Evolutionary conservation across 1,140 invertebrate species (phyloP).

Genomic region (Aplysia californica): DNA sequence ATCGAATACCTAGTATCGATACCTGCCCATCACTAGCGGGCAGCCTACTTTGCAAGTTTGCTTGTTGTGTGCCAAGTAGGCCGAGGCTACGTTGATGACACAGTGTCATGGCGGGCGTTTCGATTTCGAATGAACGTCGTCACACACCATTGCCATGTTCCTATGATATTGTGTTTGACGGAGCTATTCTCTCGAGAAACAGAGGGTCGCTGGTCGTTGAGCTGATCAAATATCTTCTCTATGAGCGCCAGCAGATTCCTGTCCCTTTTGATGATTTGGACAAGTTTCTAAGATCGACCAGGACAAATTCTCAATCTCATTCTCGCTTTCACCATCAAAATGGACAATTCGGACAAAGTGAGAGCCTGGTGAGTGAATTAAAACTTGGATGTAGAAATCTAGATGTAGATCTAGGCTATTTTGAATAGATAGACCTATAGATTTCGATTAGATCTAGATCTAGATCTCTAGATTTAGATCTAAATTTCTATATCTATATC

Average conservation of each 20-base stretch:
- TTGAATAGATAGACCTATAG: background rate
- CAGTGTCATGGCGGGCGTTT: conserved; percentile 35
- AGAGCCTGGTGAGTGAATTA: background rate
- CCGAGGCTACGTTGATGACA: no score
- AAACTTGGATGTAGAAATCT: no score
- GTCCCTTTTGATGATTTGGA: conserved; percentile 31
- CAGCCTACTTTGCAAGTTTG: no score
- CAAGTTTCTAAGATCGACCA: background rate
- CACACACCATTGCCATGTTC: conserved; percentile 21
- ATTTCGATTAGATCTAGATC: background rate
- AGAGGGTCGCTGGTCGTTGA: conserved; percentile 31
- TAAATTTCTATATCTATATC: no score
- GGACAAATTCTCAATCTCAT: background rate
- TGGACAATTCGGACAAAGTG: background rate
- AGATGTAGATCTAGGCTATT: background rate
- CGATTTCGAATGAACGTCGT: background rate
- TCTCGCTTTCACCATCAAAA: background rate
- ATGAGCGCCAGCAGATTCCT: conserved; percentile 40
- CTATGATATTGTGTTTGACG: conserved; percentile 33
- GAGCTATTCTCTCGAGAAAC: conserved; percentile 30
- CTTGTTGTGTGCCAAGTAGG: no score
- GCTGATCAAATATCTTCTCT: conserved; percentile 36
- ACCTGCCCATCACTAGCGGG: no score
- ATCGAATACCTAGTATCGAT: no score
- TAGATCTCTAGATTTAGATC: no score